Percentiles rank a stretch among this genome's conserved stretches.
Evolutionary conservation across 37 sponge, comb jelly and placozoan genomes (phyloP).

Genomic region (Hormiphora californensis): DNA sequence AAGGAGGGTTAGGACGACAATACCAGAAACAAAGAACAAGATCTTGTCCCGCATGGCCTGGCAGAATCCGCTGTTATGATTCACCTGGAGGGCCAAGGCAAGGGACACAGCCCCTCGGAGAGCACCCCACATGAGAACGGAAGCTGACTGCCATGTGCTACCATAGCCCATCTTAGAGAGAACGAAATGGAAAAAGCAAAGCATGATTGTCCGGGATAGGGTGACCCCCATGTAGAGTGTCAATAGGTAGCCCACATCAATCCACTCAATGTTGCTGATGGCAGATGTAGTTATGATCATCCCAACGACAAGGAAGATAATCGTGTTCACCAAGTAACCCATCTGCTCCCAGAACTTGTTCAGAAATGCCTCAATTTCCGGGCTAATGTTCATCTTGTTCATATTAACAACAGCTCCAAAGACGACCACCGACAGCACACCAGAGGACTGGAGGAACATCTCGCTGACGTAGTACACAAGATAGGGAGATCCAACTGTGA

Average conservation of each 20-base stretch:
- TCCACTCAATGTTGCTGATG: conserved; percentile 61
- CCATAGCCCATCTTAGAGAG: conserved; percentile 72
- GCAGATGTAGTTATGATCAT: conserved; percentile 73
- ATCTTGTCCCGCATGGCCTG: conserved; percentile 69
- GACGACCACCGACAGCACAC: conserved; percentile 78
- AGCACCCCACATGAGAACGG: conserved; percentile 84
- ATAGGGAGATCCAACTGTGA: conserved; percentile 87
- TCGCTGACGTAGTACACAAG: conserved; percentile 82
- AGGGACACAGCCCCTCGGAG: conserved; percentile 88
- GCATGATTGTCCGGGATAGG: conserved; percentile 60
- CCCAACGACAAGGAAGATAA: conserved; percentile 86
- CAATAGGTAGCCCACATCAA: conserved; percentile 72
- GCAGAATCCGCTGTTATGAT: conserved; percentile 60
- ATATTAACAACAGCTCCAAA: conserved; percentile 82
- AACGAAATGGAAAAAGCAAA: conserved; percentile 58
- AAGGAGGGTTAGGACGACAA: conserved; percentile 77
- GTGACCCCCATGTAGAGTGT: conserved; percentile 69
- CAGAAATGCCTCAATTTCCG: conserved; percentile 83
- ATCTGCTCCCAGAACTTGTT: conserved; percentile 92
- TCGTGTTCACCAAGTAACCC: conserved; percentile 84
- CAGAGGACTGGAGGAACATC: conserved; percentile 68
- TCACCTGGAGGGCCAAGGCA: conserved; percentile 77
- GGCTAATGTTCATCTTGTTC: conserved; percentile 76
- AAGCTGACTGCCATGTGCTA: conserved; percentile 61
- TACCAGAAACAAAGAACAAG: conserved; percentile 83